phyloP scores from a whole-genome alignment of 1,140 invertebrate genomes.

The Lordiphosa stackelbergi region DNA sequence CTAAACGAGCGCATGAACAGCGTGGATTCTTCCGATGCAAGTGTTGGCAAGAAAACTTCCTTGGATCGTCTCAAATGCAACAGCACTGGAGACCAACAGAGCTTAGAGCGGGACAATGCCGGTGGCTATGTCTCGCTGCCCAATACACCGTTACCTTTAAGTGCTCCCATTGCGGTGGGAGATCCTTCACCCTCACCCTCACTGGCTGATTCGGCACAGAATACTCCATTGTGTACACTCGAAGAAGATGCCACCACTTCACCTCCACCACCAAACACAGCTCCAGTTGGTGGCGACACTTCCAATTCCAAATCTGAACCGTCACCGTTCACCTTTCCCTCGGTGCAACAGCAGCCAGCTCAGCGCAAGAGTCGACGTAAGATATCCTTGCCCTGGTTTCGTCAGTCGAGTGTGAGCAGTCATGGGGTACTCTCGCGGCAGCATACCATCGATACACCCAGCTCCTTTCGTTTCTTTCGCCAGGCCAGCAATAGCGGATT shows the following conservation, averaged over 20 bases:
- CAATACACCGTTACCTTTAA: constrained; percentile 52
- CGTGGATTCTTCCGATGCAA: constrained; percentile 51
- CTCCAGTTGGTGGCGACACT: constrained; percentile 17
- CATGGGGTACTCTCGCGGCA: constrained; percentile 87
- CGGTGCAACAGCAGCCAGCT: constrained; percentile 73
- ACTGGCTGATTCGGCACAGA: constrained; percentile 57
- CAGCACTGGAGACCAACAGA: constrained; percentile 8
- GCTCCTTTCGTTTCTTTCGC: constrained; percentile 82
- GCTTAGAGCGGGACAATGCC: constrained; percentile 6
- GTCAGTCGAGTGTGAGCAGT: constrained; percentile 85
- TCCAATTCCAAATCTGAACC: constrained; percentile 31
- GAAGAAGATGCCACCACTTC: constrained; percentile 60
- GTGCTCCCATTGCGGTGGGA: constrained; percentile 54
- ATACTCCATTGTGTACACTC: constrained; percentile 60
- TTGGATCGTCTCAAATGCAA: constrained; percentile 50
- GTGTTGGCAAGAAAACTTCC: constrained; percentile 38
- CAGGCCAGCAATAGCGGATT: constrained; percentile 72
- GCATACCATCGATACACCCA: constrained; percentile 92
- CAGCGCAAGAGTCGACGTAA: constrained; percentile 86
- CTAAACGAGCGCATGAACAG: constrained; percentile 72
- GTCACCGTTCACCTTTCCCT: constrained; percentile 67
- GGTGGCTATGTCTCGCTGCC: constrained; percentile 41
- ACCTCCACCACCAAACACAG: constrained; percentile 37
- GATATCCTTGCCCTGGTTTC: constrained; percentile 92
- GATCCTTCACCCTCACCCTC: constrained; percentile 70